Evolutionary conservation across 2,797 vertebrate genomes (phyloP).

Genomic region (Poeciliopsis gracilis): DNA sequence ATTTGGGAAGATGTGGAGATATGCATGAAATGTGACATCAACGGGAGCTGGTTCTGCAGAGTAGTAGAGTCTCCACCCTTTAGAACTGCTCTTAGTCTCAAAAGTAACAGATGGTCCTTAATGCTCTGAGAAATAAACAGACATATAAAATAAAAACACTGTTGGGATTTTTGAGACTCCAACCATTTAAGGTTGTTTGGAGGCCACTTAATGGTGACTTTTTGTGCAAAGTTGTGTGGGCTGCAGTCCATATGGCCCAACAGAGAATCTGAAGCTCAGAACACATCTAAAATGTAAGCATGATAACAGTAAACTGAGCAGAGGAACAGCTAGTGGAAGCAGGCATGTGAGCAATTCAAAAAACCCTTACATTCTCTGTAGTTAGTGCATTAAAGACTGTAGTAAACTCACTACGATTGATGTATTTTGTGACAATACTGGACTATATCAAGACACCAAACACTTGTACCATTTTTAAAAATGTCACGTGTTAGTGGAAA

Average conservation of each 20-base stretch:
- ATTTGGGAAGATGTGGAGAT: not conserved
- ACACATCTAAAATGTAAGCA: constrained; percentile 35
- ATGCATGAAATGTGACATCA: not conserved
- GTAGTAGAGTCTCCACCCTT: constrained; percentile 42
- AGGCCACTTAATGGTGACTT: constrained; percentile 18
- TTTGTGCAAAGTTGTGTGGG: constrained; percentile 32
- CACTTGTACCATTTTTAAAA: not conserved
- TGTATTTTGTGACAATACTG: not conserved
- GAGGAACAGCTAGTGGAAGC: constrained; percentile 31
- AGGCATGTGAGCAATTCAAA: constrained; percentile 3
- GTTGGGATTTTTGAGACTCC: constrained; percentile 25
- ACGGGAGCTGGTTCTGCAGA: constrained; percentile 10
- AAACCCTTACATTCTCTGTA: not conserved
- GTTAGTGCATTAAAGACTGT: not conserved
- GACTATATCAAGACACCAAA: not conserved
- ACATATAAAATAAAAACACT: constrained; percentile 44
- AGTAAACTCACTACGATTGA: not conserved
- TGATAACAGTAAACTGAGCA: constrained; percentile 36
- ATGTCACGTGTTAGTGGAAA: no score
- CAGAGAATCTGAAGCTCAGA: constrained; percentile 36
- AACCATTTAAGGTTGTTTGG: constrained; percentile 50
- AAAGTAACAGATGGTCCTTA: constrained; percentile 55
- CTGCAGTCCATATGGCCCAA: constrained; percentile 37
- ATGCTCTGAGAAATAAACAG: constrained; percentile 50
- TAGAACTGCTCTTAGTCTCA: constrained; percentile 44